These are phyloP conservation scores for Lagocephalus sceleratus DNA, from an alignment of 2,797 vertebrate species.

Conservation along the genomic window DNA sequence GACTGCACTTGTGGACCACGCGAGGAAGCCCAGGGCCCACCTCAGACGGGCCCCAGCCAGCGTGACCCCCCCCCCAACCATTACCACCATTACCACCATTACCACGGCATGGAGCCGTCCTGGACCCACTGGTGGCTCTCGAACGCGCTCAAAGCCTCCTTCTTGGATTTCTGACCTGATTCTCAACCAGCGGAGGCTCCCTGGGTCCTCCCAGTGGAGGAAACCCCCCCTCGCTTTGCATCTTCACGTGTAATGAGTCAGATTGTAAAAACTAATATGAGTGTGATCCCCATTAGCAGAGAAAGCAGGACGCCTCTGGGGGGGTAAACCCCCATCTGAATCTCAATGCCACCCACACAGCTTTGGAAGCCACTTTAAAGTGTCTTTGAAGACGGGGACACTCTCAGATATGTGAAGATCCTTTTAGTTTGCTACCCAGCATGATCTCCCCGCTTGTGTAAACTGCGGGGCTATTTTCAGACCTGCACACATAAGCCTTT, in stretches of 20 bases:
- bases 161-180: conserved; percentile 12
- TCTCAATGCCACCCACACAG: conserved; percentile 63
- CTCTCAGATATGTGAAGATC: conserved; percentile 32
- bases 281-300: conserved; percentile 46
- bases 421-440: conserved; percentile 36
- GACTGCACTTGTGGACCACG: conserved; percentile 68
- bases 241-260: conserved; percentile 48
- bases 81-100: too few species aligned
- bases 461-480: conserved; percentile 73
- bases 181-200: background rate
- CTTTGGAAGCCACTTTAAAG: conserved; percentile 61
- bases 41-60: conserved; percentile 51
- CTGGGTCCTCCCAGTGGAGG: conserved; percentile 3
- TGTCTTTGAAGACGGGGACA: conserved; percentile 56
- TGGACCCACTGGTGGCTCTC: conserved; percentile 27
- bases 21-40: conserved; percentile 66
- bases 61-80: too few species aligned
- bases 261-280: conserved; percentile 54
- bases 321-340: conserved; percentile 60
- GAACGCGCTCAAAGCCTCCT: conserved; percentile 1
- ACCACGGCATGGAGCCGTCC: conserved; percentile 33
- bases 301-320: conserved; percentile 52
- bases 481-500: conserved; percentile 61
- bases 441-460: conserved; percentile 63
- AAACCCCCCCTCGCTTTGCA: conserved; percentile 29